Conservation (phyloP, 2,797 vertebrate genomes). For the Falco rusticolus region DNA sequence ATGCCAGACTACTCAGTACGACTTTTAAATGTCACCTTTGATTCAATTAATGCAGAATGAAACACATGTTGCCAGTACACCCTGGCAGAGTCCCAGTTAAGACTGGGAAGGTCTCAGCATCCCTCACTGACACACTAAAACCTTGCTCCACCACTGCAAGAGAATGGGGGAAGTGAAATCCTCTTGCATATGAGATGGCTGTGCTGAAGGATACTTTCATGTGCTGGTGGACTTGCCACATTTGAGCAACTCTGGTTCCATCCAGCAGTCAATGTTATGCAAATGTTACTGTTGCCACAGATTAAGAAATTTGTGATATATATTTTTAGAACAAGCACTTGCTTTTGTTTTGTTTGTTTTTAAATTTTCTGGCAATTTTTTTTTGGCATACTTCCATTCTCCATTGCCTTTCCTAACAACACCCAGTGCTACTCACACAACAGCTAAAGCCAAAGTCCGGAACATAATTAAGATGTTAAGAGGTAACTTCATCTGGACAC, state of each 20-base stretch:
- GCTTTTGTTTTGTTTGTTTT: neutral
- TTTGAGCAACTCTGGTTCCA: neutral
- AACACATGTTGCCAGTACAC: neutral
- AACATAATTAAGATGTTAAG: constrained; percentile 41
- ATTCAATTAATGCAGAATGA: neutral
- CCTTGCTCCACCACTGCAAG: neutral
- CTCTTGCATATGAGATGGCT: neutral
- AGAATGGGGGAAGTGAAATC: neutral
- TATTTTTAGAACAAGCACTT: neutral
- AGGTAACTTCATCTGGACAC: constrained; percentile 33
- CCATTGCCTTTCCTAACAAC: neutral
- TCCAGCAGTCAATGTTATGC: neutral
- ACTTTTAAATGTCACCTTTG: neutral
- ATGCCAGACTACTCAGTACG: neutral
- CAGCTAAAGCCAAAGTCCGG: neutral
- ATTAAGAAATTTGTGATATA: neutral
- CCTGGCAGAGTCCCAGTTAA: neutral
- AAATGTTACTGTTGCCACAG: neutral
- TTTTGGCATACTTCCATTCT: neutral
- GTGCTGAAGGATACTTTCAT: neutral
- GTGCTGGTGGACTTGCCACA: neutral
- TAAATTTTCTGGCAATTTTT: neutral
- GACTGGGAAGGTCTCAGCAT: neutral
- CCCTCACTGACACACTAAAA: neutral
- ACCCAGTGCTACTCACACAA: neutral